Evolutionary conservation across 2,797 vertebrate genomes (phyloP), one percentile per base, ranked within the genome.

Genomic region (Nyctibius grandis): DNA sequence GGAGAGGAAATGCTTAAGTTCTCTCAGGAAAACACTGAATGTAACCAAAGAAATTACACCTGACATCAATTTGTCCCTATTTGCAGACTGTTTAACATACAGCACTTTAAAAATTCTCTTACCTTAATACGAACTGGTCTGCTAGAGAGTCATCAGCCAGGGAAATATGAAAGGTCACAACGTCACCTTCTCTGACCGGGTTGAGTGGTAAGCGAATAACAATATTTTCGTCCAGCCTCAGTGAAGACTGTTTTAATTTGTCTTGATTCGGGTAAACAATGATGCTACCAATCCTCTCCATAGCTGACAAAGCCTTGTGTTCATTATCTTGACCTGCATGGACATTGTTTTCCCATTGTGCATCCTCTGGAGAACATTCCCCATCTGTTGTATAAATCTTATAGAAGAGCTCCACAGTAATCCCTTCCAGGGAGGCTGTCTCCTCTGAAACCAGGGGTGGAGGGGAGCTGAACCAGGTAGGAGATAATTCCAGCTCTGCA

Each of bases 41-140:
- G 54, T 8, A 85, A 68, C 9, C 50, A 48, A 92, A 63, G 5
- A 22, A 84, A 77, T 80, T n/a, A 60, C 9, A 69, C 20, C 18
- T n/a, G 72, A 19, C 26, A 50, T 57, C 3, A 5, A 56, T 88
- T 73, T 75, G 21, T 44, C 50, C 23, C 19, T 31, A 4, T 68
- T 33, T 57, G 42, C n/a, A 51, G 73, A 42, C 19, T 51, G 42
- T 57, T 93, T 44, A 50, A 36, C 47, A 84, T 6, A 73, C 2
- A 59, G 59, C 19, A 73, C 40, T 86, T 81, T 0, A 75, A 86
- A 92, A 16, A 28, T 56, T 72, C 54, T 81, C 98, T 94, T 97
- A 99, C 99, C 99, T 99, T 51, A 99, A 94, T 2, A 98, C 99
- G 96, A 99, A 99, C 96, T 98, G 98, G 70, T 99, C 98, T n/a